phyloP scores from a whole-genome alignment of 2,113 vertebrate genomes.

The Cardinalis cardinalis region DNA sequence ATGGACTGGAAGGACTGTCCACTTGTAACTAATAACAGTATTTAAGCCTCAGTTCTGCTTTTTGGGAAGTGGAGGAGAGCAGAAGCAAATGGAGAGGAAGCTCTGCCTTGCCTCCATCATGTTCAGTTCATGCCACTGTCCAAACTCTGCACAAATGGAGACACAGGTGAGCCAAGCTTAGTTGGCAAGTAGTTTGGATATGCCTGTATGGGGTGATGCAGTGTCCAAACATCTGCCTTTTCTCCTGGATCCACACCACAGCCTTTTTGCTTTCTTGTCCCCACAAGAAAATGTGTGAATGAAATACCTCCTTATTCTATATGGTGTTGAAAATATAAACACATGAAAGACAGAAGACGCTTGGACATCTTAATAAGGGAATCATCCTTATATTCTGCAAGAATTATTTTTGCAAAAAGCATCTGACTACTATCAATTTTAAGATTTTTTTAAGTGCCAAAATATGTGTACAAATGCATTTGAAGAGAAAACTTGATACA shows the following conservation, averaged over 20 bases:
- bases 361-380: background rate
- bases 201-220: fast-evolving
- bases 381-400: background rate
- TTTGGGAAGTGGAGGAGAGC: background rate
- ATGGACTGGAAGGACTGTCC: background rate
- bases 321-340: background rate
- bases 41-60: background rate
- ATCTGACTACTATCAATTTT: background rate
- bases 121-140: fast-evolving
- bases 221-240: background rate
- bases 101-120: background rate
- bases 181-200: background rate
- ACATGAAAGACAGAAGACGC: background rate
- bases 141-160: background rate
- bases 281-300: background rate
- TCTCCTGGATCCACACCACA: background rate
- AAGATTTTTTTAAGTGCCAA: background rate
- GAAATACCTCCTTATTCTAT: background rate
- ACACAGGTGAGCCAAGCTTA: background rate
- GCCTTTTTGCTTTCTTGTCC: background rate
- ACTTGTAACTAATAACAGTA: background rate
- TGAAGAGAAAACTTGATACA: background rate
- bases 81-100: background rate
- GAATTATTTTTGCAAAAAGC: background rate
- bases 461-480: background rate